Percentiles rank a stretch among this genome's conserved stretches.
phyloP scores from a whole-genome alignment of 2,888 invertebrate species.

The Zaprionus obscuricornis region DNA sequence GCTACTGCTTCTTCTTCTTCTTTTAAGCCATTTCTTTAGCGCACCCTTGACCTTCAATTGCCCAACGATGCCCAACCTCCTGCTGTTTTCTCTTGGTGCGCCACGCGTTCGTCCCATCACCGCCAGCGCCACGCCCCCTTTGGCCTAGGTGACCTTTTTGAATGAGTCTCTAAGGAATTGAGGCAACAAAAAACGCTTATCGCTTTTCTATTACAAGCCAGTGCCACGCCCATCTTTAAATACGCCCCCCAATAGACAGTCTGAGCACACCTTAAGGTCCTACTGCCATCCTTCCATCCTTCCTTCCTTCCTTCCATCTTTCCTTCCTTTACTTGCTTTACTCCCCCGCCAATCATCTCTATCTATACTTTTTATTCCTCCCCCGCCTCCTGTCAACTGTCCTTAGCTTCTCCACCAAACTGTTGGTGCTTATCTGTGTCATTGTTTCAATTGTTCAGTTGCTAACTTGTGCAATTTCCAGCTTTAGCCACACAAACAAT shows the following conservation, averaged over 20 bases:
- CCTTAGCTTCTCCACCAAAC: too few species aligned
- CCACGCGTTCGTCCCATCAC: not conserved
- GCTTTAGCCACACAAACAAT: slow-evolving; percentile 28
- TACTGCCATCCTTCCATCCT: not conserved
- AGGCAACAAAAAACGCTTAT: slow-evolving; percentile 57
- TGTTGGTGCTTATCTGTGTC: slow-evolving; percentile 44
- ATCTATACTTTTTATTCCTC: too few species aligned
- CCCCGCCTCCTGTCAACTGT: not conserved
- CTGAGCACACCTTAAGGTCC: slow-evolving; percentile 38
- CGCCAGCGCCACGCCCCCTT: not conserved
- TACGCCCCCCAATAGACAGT: not conserved
- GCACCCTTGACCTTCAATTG: slow-evolving; percentile 69
- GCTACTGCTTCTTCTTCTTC: slow-evolving; percentile 3
- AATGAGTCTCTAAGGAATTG: slow-evolving; percentile 71
- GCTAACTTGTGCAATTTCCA: slow-evolving; percentile 49
- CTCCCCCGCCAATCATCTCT: not conserved
- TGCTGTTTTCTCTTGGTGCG: not conserved
- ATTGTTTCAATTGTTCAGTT: slow-evolving; percentile 59
- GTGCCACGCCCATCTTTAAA: slow-evolving; percentile 23
- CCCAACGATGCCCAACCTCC: not conserved
- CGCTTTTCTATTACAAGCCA: slow-evolving; percentile 68
- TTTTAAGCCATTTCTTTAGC: slow-evolving; percentile 34
- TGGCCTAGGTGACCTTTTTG: slow-evolving; percentile 67
- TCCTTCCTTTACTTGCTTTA: not conserved
- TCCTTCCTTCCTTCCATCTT: not conserved